Conservation (phyloP, 2,888 invertebrate species). For the Neria commutata region DNA sequence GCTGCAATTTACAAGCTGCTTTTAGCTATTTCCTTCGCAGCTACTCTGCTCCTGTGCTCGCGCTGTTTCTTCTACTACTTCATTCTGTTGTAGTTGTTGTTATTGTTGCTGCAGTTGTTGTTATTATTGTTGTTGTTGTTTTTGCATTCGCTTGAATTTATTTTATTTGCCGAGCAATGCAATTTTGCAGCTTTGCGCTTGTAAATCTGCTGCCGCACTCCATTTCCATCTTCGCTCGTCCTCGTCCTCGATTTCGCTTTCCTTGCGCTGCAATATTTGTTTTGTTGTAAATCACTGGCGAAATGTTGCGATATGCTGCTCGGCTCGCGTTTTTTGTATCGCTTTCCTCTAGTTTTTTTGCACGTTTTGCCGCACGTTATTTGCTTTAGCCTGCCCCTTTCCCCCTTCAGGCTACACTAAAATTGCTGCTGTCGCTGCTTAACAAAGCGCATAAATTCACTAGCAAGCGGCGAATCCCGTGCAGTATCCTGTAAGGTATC, state of each 20-base stretch:
- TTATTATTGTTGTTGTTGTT: not conserved
- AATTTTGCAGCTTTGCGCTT: conserved; percentile 52
- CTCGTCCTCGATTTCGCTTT: conserved; percentile 32
- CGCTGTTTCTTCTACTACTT: too few relatives aligned
- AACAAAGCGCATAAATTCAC: conserved; percentile 56
- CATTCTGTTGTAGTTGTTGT: too few relatives aligned
- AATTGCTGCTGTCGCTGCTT: conserved; percentile 45
- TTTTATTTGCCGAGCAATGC: conserved; percentile 53
- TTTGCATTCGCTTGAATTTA: conserved; percentile 27
- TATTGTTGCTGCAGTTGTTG: not conserved
- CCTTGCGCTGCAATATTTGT: conserved; percentile 45
- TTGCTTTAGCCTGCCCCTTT: conserved; percentile 25
- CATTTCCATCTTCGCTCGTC: too few relatives aligned
- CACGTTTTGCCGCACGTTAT: conserved; percentile 29
- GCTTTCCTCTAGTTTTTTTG: conserved; percentile 22
- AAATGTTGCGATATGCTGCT: conserved; percentile 42
- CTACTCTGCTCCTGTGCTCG: too few relatives aligned
- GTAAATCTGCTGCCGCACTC: conserved; percentile 56
- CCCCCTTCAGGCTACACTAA: conserved; percentile 24
- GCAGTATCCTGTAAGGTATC: conserved; percentile 31
- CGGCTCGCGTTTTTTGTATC: conserved; percentile 5
- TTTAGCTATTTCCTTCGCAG: too few relatives aligned
- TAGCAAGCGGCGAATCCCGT: conserved; percentile 53
- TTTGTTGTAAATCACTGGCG: conserved; percentile 53
- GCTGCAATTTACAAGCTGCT: conserved; percentile 7